phyloP scores from a whole-genome alignment of 2,113 vertebrate genomes.

The Xerus inauris region DNA sequence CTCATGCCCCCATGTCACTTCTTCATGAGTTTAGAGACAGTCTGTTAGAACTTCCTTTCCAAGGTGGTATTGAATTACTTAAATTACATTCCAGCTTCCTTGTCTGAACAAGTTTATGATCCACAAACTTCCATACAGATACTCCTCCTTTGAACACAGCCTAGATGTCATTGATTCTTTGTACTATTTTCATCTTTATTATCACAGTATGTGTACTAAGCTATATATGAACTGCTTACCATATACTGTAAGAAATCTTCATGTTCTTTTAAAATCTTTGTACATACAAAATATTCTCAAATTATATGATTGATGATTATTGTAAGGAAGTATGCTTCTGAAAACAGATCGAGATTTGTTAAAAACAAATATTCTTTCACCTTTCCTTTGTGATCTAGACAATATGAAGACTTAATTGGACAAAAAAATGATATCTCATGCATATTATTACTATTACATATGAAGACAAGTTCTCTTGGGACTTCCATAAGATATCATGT shows the following conservation, averaged over 20 bases:
- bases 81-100: not conserved
- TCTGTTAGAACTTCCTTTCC: not conserved
- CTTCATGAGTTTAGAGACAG: not conserved
- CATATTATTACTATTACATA: not conserved
- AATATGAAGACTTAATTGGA: not conserved
- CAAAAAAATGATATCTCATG: not conserved
- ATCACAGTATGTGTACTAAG: not conserved
- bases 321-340: not conserved
- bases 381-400: not conserved
- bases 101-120: not conserved
- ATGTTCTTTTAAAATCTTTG: not conserved
- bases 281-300: not conserved
- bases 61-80: not conserved
- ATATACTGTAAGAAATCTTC: slow-evolving; percentile 2
- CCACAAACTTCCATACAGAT: not conserved
- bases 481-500: not conserved
- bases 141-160: not conserved
- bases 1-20: not conserved
- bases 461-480: not conserved
- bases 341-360: not conserved
- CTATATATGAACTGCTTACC: not conserved
- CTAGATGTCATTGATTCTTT: not conserved
- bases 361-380: not conserved
- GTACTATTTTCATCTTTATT: not conserved
- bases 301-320: not conserved